Evolutionary conservation across 2,888 invertebrate species (phyloP).

Genomic region (Yponomeuta cagnagella): DNA sequence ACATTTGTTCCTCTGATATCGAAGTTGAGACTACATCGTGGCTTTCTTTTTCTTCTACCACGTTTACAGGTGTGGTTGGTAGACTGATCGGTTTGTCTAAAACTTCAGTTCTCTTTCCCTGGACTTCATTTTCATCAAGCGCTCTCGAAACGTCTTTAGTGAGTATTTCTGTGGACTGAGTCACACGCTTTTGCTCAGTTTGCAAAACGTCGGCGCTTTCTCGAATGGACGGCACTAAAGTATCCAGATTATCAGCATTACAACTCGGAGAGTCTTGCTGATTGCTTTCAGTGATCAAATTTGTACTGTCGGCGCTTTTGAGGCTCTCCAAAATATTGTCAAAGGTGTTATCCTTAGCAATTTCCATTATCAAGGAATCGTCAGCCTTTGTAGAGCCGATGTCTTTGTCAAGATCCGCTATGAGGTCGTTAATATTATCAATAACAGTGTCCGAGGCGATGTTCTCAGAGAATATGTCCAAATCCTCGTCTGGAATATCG

Average conservation of each 20-base stretch:
- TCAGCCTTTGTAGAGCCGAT: conserved; percentile 27
- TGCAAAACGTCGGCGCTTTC: neutral
- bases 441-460: conserved; percentile 46
- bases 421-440: conserved; percentile 55
- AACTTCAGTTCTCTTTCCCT: neutral
- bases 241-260: neutral
- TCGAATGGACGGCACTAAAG: neutral
- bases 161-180: neutral
- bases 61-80: conserved; percentile 14
- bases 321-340: conserved; percentile 13
- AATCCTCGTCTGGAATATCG: conserved; percentile 31
- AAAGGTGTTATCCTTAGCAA: conserved; percentile 2
- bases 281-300: conserved; percentile 16
- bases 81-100: conserved; percentile 14
- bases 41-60: conserved; percentile 13
- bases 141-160: neutral
- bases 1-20: conserved; percentile 25
- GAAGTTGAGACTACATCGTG: conserved; percentile 34
- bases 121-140: neutral
- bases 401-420: conserved; percentile 50
- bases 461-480: conserved; percentile 57
- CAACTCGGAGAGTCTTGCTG: conserved; percentile 19
- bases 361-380: neutral
- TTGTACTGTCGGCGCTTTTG: neutral
- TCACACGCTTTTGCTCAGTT: neutral